Conservation (phyloP, 1,140 invertebrate species). For the Cherax destructor region DNA sequence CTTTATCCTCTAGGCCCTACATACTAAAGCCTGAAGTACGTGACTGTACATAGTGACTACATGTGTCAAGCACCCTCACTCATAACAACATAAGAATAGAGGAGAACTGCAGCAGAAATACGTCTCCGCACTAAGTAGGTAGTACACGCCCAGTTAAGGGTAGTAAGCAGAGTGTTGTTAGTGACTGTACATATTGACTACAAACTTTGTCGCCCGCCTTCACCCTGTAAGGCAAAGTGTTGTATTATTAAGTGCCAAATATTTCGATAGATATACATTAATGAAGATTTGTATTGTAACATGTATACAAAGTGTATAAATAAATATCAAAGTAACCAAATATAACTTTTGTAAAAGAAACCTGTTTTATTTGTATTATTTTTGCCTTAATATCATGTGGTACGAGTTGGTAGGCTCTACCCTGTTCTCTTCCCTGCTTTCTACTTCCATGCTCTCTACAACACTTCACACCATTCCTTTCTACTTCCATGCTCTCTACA, state of each 20-base stretch:
- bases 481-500: not conserved
- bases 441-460: not conserved
- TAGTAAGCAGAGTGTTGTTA: no score
- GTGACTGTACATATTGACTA: no score
- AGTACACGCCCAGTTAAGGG: no score
- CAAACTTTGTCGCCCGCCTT: no score
- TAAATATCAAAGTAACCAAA: not conserved
- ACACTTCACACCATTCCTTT: not conserved
- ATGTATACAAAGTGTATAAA: conserved; percentile 22
- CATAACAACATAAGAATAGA: no score
- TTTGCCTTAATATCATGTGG: not conserved
- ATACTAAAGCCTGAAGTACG: no score
- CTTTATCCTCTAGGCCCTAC: no score
- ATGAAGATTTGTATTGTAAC: conserved; percentile 13
- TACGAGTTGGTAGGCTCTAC: not conserved
- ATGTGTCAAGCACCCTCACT: no score
- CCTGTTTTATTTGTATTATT: not conserved
- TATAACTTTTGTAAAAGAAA: conserved; percentile 38
- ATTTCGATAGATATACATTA: not conserved
- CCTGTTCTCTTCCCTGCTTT: not conserved
- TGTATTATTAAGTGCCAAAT: conserved; percentile 2
- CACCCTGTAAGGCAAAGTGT: not conserved
- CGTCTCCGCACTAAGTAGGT: no score
- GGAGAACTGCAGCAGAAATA: no score
- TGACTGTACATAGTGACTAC: no score